Evolutionary conservation across 2,888 invertebrate species (phyloP).

Genomic region (Graphium colonna): DNA sequence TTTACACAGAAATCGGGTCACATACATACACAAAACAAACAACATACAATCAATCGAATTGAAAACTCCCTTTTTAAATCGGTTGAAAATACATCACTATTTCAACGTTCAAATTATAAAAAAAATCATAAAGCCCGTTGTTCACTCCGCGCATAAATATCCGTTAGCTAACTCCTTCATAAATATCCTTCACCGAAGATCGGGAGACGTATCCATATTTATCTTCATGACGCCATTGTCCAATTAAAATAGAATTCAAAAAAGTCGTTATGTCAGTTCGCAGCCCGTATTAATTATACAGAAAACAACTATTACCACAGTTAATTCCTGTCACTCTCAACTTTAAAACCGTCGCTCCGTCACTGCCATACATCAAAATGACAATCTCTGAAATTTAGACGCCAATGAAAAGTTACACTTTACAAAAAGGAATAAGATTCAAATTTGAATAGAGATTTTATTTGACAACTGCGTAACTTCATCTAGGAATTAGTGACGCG

Average conservation of each 20-base stretch:
- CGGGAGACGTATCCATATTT: slow-evolving; percentile 27
- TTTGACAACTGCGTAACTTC: slow-evolving; percentile 25
- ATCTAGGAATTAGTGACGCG: slow-evolving; percentile 31
- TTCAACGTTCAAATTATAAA: too few relatives aligned
- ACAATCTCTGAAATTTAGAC: slow-evolving; percentile 20
- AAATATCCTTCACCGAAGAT: slow-evolving; percentile 26
- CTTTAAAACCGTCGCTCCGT: slow-evolving; percentile 55
- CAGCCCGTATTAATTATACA: slow-evolving; percentile 55
- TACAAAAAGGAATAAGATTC: not conserved
- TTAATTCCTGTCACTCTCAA: slow-evolving; percentile 61
- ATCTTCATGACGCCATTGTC: slow-evolving; percentile 35
- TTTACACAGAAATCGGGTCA: too few relatives aligned
- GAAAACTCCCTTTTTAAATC: too few relatives aligned
- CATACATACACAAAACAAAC: too few relatives aligned
- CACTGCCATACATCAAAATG: slow-evolving; percentile 46
- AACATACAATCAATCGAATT: too few relatives aligned
- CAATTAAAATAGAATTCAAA: slow-evolving; percentile 47
- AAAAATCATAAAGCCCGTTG: not conserved
- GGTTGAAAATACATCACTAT: too few relatives aligned
- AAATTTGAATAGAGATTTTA: not conserved
- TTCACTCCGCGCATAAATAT: not conserved
- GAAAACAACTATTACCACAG: slow-evolving; percentile 42
- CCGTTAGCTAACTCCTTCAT: slow-evolving; percentile 17
- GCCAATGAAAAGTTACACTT: slow-evolving; percentile 27
- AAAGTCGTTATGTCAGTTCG: slow-evolving; percentile 64